Evolutionary conservation across 2,113 vertebrate genomes (phyloP), one percentile per base, ranked within the genome.

Genomic region (Camelus dromedarius): DNA sequence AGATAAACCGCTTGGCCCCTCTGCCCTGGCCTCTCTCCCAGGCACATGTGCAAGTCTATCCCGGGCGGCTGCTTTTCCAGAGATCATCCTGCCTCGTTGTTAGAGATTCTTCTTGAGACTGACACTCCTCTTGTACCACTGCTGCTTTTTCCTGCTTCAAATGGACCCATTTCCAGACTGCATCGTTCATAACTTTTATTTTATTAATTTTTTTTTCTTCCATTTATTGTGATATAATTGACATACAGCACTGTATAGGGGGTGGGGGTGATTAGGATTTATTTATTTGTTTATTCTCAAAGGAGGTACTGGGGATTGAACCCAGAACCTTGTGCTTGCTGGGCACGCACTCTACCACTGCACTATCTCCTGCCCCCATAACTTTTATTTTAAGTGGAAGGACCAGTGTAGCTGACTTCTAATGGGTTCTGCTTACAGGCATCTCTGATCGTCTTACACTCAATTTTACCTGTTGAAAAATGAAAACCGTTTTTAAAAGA

Each of bases 111-210:
- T 8, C 30, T 72, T 14, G 38, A 12, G 13, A 0, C 2, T 9
- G 3, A 28, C 11, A 16, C 3, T 48, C 6, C 0, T 19, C 52
- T 42, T 28, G 19, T 3, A 6, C n/a, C 18, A 18, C 10, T 22
- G 0, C 14, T 38, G 19, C 30, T 32, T 46, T 46, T 32, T 50
- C 8, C n/a, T 73, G 19, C 42, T 64, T 35, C 12, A 13, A 12
- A 64, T 58, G 3, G 48, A 50, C 46, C 30, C 15, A 1, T 26
- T 13, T 76, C 50, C 16, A 83, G 48, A 38, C 6, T 22, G 0
- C 4, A 38, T 32, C 5, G 30, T 28, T 10, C 16, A 11, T 22
- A 28, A 24, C 6, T 46, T 64, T 75, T 26, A 58, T 58, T 58
- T 58, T 20, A 58, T 42, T 42, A 42, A 42, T 42, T 42, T 42